Evolutionary conservation across 2,888 invertebrate genomes (phyloP).

Genomic region (Ptycholaimellus sp.): DNA sequence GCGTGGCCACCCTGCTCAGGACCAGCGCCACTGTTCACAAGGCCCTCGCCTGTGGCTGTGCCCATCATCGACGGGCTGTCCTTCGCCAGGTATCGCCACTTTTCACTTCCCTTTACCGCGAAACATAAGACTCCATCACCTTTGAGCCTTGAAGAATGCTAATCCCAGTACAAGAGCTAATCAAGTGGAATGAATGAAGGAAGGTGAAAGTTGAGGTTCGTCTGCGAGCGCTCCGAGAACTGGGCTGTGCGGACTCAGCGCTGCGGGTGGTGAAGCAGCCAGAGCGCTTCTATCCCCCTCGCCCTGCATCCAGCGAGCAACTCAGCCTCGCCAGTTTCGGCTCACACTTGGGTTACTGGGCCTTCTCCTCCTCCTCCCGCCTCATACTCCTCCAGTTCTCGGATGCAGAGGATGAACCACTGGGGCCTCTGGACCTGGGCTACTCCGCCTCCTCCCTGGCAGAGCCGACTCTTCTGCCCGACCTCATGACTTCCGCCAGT

Average conservation of each 20-base stretch:
- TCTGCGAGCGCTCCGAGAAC: constrained; percentile 68
- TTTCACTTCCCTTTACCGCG: no score
- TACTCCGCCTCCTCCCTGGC: no score
- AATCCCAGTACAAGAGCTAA: not conserved
- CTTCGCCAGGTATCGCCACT: constrained; percentile 1
- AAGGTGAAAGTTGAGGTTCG: constrained; percentile 38
- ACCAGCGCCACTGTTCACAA: constrained; percentile 48
- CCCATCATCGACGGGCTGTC: not conserved
- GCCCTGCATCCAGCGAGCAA: no score
- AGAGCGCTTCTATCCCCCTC: not conserved
- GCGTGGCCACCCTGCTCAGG: constrained; percentile 55
- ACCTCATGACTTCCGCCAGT: no score
- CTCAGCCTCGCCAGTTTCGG: no score
- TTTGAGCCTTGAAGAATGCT: not conserved
- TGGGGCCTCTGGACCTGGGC: no score
- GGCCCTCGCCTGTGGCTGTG: constrained; percentile 38
- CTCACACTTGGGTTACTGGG: no score
- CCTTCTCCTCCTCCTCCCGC: no score
- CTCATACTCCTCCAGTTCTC: no score
- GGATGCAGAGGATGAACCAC: no score
- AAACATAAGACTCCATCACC: no score
- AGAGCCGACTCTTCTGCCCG: no score
- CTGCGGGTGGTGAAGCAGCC: constrained; percentile 40
- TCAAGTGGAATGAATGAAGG: not conserved
- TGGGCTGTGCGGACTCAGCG: constrained; percentile 67